Evolutionary conservation across 2,797 vertebrate species (phyloP).

Genomic region (Pogoniulus pusillus): DNA sequence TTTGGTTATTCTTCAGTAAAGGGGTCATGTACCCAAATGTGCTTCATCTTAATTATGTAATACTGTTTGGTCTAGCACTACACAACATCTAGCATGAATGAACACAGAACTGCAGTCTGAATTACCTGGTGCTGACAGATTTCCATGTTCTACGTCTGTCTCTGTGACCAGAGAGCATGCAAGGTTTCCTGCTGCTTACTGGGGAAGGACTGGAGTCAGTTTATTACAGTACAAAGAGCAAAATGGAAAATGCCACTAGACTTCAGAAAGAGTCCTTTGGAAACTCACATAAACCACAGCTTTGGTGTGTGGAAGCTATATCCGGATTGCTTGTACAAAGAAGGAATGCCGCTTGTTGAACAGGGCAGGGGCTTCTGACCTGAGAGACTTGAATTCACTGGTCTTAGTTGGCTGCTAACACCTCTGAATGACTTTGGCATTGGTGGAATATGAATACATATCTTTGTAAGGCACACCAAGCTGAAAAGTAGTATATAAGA

Average conservation of each 20-base stretch:
- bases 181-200: neutral
- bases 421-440: neutral
- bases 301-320: neutral
- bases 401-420: neutral
- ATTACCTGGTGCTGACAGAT: slow-evolving; percentile 39
- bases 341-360: neutral
- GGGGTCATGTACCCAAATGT: neutral
- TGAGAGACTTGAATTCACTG: neutral
- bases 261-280: neutral
- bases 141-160: neutral
- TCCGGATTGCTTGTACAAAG: neutral
- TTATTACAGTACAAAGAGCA: neutral
- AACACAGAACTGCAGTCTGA: neutral
- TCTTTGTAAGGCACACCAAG: neutral
- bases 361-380: neutral
- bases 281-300: neutral
- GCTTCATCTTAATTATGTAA: neutral
- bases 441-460: neutral
- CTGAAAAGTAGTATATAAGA: neutral
- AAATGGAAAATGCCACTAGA: neutral
- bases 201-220: neutral
- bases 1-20: neutral
- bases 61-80: neutral
- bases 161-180: accelerated
- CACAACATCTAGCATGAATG: neutral